These are phyloP conservation scores for Antheraea mylitta DNA, from an alignment of 1,140 invertebrate genomes.

Conservation along the genomic window DNA sequence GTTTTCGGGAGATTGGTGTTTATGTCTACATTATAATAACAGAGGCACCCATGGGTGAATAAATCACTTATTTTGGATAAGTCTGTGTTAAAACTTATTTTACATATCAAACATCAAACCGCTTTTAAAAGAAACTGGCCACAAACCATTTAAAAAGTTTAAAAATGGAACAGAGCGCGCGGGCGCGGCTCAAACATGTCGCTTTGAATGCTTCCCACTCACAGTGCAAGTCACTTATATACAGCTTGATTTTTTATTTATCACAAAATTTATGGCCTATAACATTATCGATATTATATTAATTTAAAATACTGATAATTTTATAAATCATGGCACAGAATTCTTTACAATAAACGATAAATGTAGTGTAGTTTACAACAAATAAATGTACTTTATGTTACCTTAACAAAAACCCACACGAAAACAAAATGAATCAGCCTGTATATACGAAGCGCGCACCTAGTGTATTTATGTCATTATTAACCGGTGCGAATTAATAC, in stretches of 20 bases:
- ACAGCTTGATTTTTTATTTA: conserved; percentile 39
- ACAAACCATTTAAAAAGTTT: not conserved
- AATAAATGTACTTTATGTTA: too few species aligned
- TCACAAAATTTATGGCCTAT: not conserved
- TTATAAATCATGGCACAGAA: too few species aligned
- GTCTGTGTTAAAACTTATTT: not conserved
- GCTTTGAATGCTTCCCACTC: conserved; percentile 54
- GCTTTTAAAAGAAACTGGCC: not conserved
- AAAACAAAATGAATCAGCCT: conserved; percentile 36
- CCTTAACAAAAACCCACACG: too few species aligned
- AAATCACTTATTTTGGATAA: too few species aligned
- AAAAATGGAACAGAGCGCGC: not conserved
- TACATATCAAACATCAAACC: not conserved
- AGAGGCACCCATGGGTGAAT: too few species aligned
- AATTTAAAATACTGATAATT: too few species aligned
- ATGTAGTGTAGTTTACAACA: too few species aligned
- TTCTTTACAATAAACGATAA: too few species aligned
- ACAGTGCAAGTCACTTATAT: conserved; percentile 39
- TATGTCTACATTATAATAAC: not conserved
- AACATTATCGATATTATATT: too few species aligned
- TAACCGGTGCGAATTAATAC: conserved; percentile 75
- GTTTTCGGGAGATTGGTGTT: not conserved
- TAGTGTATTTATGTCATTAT: conserved; percentile 77
- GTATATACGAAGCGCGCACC: conserved; percentile 41
- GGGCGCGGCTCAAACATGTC: conserved; percentile 39